Conservation (phyloP, 2,113 vertebrate genomes). For the Dipodomys ordii region DNA sequence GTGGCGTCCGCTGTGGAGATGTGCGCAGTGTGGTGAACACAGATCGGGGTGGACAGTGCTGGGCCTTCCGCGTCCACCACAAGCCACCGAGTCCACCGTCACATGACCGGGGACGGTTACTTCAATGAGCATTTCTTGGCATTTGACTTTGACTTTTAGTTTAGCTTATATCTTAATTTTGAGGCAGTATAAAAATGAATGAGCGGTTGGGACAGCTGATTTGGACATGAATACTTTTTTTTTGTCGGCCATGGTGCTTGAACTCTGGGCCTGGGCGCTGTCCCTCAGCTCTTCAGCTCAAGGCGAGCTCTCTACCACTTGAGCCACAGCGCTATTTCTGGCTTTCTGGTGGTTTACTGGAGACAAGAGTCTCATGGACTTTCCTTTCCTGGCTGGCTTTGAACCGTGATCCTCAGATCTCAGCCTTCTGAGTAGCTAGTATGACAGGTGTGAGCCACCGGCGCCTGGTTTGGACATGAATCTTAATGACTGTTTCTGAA, state of each 20-base stretch:
- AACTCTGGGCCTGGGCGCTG: too few relatives aligned
- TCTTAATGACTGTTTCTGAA: conserved; percentile 24
- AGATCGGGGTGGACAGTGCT: not conserved
- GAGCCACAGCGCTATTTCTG: too few relatives aligned
- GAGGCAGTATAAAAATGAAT: not conserved
- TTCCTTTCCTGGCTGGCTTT: too few relatives aligned
- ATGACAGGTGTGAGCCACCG: too few relatives aligned
- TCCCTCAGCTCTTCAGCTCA: too few relatives aligned
- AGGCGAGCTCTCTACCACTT: too few relatives aligned
- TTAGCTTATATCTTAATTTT: not conserved
- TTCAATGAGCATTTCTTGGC: conserved; percentile 28
- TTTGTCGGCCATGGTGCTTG: too few relatives aligned
- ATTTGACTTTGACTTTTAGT: conserved; percentile 10
- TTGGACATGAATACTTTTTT: conserved; percentile 8
- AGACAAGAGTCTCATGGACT: too few relatives aligned
- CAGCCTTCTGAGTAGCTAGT: too few relatives aligned
- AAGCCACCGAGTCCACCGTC: not conserved
- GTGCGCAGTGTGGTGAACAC: not conserved
- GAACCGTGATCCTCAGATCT: too few relatives aligned
- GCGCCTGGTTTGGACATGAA: conserved; percentile 41
- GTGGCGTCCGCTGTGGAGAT: not conserved
- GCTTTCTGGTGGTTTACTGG: too few relatives aligned
- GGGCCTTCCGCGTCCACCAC: not conserved
- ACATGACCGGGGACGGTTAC: not conserved
- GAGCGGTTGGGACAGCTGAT: conserved; percentile 16